Evolutionary conservation across 1,140 invertebrate species (phyloP), one percentile per base, ranked within the genome.

Genomic region (Saccostrea glomerata): DNA sequence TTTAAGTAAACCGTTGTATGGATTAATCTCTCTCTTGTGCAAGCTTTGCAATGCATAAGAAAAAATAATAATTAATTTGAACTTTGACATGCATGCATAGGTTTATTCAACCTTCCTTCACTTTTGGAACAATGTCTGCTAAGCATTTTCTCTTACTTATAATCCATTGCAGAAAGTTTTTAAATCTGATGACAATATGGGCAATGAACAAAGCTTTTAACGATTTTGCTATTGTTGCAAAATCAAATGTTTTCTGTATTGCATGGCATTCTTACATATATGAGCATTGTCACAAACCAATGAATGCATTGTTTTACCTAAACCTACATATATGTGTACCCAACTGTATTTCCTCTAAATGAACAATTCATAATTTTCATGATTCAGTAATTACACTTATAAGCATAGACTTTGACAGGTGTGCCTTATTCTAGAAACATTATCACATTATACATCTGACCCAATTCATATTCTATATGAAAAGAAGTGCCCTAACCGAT

Each of bases 361-460:
- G 30, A 30, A 77, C 70, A 77, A 73, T 73, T 73, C 30, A 73
- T 73, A 73, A 77, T 36, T 77, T 77, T 77, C 15, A 77, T 25
- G 25, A 77, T 36, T 77, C 25, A 25, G 2, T 77, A 77, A 77
- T 15, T 77, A 77, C 60, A n/a, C 70, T 17, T 77, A 36, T 36
- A 77, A 30, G 70, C 25, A 36, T 30, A 36, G 11, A 77, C 25
- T 30, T 77, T 12, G 23, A 73, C 66, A 73, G 66, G 25, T 73
- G n/a, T 73, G 30, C 25, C 70, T 77, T 77, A 77, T 13, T 30
- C 11, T 77, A 30, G 13, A 15, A 15, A 23, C 70, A 30, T 15
- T 77, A 77, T 15, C 70, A 77, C 30, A 25, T 15, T 25, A 36
- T 77, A 3, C 3, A 30, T 77, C 25, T 77, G 70, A 77, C 70